Conservation (phyloP, 1,140 invertebrate species). For the Hydropsyche tenuis region DNA sequence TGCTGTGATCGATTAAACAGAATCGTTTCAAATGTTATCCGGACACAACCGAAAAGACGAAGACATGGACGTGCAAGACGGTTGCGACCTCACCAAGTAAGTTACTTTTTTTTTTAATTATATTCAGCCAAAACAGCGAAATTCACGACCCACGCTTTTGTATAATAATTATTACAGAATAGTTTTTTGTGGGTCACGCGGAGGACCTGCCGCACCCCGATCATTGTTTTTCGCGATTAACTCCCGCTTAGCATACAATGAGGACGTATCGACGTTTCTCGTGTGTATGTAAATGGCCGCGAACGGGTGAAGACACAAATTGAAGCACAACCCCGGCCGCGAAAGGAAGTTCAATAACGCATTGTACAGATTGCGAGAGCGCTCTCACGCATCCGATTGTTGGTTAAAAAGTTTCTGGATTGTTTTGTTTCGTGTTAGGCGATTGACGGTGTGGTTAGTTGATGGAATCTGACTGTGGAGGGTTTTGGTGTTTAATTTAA, state of each 20-base stretch:
- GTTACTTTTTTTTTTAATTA: not conserved
- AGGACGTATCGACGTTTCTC: not conserved
- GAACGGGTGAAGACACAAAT: not conserved
- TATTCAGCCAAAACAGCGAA: no score
- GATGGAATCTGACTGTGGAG: not conserved
- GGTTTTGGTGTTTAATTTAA: no score
- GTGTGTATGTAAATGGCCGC: not conserved
- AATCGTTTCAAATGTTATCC: not conserved
- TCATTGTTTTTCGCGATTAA: conserved; percentile 2
- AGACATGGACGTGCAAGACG: conserved; percentile 9
- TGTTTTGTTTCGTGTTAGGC: not conserved
- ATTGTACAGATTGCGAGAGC: not conserved
- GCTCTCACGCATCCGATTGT: no score
- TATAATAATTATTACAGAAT: no score
- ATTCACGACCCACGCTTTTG: no score
- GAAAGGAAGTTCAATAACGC: conserved; percentile 13
- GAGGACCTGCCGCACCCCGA: not conserved
- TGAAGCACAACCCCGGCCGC: conserved; percentile 9
- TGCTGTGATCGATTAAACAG: not conserved
- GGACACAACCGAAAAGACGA: not conserved
- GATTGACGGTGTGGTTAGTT: not conserved
- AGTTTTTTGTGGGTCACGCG: conserved; percentile 2
- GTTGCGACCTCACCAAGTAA: conserved; percentile 7
- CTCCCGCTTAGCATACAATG: conserved; percentile 1
- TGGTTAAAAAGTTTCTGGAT: no score